Conservation (phyloP, 2,797 vertebrate genomes). For the Ciconia nigra region DNA sequence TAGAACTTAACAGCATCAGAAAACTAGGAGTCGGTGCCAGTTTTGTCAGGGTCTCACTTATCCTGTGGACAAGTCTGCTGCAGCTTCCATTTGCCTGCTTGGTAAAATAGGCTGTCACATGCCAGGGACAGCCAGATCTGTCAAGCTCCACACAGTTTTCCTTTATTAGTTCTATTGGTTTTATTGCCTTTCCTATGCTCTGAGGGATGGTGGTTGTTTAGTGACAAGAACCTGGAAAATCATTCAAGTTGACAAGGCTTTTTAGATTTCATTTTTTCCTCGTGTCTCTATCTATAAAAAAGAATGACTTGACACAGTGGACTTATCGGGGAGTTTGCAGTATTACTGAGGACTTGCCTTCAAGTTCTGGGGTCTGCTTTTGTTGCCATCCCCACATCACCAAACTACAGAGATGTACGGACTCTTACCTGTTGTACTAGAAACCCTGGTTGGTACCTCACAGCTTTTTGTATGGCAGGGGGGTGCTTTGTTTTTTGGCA, state of each 20-base stretch:
- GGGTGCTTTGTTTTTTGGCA: neutral
- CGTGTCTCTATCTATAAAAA: conserved; percentile 28
- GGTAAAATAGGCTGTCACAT: conserved; percentile 60
- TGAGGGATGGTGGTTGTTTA: conserved; percentile 62
- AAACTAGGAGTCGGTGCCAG: neutral
- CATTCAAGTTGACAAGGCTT: conserved; percentile 51
- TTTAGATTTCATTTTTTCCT: conserved; percentile 49
- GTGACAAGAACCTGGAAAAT: conserved; percentile 58
- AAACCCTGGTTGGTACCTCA: neutral
- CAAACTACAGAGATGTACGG: fast-evolving
- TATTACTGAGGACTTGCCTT: neutral
- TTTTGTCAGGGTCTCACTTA: conserved; percentile 42
- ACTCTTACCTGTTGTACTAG: no score
- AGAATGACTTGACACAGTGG: neutral
- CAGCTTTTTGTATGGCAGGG: neutral
- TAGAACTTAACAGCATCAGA: neutral
- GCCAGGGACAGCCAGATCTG: conserved; percentile 64
- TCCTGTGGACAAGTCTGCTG: conserved; percentile 13
- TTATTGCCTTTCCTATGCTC: conserved; percentile 59
- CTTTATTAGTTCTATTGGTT: conserved; percentile 61
- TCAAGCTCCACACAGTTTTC: conserved; percentile 48
- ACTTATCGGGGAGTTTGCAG: neutral
- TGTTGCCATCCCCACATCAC: neutral
- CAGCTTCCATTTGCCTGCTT: conserved; percentile 44
- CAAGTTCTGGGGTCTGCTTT: neutral